Evolutionary conservation across 2,888 invertebrate species (phyloP).

Genomic region (Lasioglossum leucozonium): DNA sequence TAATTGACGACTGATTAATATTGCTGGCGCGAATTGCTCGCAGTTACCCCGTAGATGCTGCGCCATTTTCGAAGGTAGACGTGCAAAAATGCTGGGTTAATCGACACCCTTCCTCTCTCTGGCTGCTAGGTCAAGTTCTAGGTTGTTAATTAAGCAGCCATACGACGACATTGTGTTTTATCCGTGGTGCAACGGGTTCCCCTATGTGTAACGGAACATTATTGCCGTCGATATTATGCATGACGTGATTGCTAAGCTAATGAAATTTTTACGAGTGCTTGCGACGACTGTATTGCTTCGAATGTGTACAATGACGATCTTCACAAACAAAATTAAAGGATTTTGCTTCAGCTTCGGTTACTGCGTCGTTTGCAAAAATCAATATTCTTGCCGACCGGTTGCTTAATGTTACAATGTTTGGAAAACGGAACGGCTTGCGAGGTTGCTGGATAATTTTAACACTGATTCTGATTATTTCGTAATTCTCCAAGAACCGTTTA

Average conservation of each 20-base stretch:
- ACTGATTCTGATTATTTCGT: background rate
- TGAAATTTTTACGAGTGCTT: background rate
- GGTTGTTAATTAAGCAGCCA: slow-evolving; percentile 45
- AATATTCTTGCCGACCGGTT: background rate
- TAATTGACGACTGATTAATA: slow-evolving; percentile 55
- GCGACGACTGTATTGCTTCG: background rate
- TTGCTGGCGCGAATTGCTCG: slow-evolving; percentile 24
- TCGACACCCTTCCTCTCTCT: slow-evolving; percentile 30
- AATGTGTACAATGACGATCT: background rate
- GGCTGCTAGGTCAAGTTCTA: slow-evolving; percentile 26
- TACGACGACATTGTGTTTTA: slow-evolving; percentile 1
- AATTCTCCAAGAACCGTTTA: no score
- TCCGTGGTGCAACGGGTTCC: slow-evolving; percentile 10
- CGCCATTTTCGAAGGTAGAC: slow-evolving; percentile 45
- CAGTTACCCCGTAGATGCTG: slow-evolving; percentile 29
- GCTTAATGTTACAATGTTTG: background rate
- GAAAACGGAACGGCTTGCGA: background rate
- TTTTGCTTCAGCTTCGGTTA: background rate
- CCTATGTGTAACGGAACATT: background rate
- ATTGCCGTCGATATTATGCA: background rate
- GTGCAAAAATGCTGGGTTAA: slow-evolving; percentile 52
- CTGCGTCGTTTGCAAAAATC: background rate
- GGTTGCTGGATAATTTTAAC: background rate
- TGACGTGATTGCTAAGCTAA: background rate
- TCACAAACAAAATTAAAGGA: background rate